Evolutionary conservation across 2,113 vertebrate species (phyloP).

Genomic region (Tenrec ecaudatus): DNA sequence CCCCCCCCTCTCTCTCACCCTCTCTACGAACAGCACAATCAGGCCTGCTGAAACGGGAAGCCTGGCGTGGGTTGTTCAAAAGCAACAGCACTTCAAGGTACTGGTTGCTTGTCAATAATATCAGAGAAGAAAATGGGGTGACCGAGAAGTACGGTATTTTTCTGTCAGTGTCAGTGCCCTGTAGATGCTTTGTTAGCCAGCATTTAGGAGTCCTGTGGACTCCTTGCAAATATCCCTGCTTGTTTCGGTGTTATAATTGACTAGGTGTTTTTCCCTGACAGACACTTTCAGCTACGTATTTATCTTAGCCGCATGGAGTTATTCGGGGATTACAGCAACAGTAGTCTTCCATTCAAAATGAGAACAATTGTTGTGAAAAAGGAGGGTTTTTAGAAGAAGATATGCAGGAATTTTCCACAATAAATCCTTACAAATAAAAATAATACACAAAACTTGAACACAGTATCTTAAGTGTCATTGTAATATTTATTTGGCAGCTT

Average conservation of each 20-base stretch:
- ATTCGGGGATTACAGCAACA: conserved; percentile 77
- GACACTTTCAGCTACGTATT: conserved; percentile 77
- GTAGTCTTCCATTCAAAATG: conserved; percentile 76
- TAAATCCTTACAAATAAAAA: conserved; percentile 66
- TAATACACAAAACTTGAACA: neutral
- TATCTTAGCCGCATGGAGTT: conserved; percentile 77
- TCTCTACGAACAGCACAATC: conserved; percentile 87
- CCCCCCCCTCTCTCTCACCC: too few relatives aligned
- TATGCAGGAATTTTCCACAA: conserved; percentile 76
- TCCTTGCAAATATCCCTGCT: conserved; percentile 82
- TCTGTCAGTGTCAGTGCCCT: conserved; percentile 84
- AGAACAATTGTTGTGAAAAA: conserved; percentile 73
- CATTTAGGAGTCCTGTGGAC: conserved; percentile 78
- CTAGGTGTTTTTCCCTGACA: conserved; percentile 77
- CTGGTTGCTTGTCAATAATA: conserved; percentile 86
- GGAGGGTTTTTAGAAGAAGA: conserved; percentile 69
- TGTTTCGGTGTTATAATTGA: conserved; percentile 80
- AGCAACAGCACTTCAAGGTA: conserved; percentile 88
- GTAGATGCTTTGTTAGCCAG: conserved; percentile 81
- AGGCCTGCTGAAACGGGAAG: conserved; percentile 87
- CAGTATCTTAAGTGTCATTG: conserved; percentile 57
- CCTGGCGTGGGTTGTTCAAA: conserved; percentile 89
- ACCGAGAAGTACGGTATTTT: conserved; percentile 83
- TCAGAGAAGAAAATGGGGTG: conserved; percentile 78
- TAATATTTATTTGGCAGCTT: conserved; percentile 59